Evolutionary conservation across 2,113 vertebrate species (phyloP).

Genomic region (Cyprinodon variegatus): DNA sequence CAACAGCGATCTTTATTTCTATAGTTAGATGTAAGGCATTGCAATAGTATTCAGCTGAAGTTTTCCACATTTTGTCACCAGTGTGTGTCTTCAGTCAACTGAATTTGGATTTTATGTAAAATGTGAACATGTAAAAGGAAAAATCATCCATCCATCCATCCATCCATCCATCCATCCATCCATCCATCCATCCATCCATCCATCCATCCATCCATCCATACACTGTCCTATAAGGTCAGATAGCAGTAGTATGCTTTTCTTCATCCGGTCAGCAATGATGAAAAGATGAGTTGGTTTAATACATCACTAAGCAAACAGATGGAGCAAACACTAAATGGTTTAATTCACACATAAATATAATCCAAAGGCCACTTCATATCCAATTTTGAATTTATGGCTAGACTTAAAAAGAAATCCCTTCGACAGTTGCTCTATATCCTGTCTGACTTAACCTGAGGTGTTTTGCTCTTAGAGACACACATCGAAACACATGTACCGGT

Average conservation of each 20-base stretch:
- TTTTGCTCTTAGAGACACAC: neutral
- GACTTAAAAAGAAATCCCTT: neutral
- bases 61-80: neutral
- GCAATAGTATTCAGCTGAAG: neutral
- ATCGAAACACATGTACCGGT: neutral
- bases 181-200: neutral
- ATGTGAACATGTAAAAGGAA: neutral
- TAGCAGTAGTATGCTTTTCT: neutral
- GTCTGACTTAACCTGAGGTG: neutral
- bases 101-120: neutral
- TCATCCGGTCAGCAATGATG: too few species aligned
- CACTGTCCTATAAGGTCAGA: neutral
- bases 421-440: neutral
- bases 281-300: too few species aligned
- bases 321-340: too few species aligned
- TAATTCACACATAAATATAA: too few species aligned
- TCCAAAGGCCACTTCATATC: neutral
- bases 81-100: neutral
- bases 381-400: neutral
- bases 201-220: neutral
- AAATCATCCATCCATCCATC: neutral
- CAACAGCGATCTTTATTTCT: slow-evolving; percentile 17
- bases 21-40: slow-evolving; percentile 5
- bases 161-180: neutral
- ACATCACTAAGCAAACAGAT: too few species aligned